A percentile compares a stretch with the other conserved stretches of the same genome.
Conservation (phyloP, 2,797 vertebrate genomes). For the Pteronotus mesoamericanus region DNA sequence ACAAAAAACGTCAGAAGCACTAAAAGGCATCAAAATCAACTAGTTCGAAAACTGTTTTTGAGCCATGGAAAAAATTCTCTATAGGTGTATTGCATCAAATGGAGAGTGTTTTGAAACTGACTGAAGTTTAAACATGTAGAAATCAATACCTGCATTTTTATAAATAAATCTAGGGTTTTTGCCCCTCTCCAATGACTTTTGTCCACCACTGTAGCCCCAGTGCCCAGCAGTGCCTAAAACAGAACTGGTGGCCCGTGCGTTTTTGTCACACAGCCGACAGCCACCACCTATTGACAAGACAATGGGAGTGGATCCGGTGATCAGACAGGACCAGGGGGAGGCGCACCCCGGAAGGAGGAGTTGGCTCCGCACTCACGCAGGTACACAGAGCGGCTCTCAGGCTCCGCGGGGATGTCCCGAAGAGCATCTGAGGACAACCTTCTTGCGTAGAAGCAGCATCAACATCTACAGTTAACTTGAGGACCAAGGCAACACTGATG, state of each 20-base stretch:
- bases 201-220: accelerated
- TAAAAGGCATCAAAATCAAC: no score
- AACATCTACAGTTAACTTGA: not conserved
- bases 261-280: accelerated
- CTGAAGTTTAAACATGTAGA: no score
- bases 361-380: not conserved
- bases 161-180: no score
- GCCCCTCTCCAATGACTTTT: accelerated
- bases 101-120: no score
- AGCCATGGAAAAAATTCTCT: no score
- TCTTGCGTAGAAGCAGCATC: accelerated
- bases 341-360: accelerated
- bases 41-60: no score
- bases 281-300: accelerated
- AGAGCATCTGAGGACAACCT: not conserved
- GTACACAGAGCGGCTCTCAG: not conserved
- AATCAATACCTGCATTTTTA: no score
- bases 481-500: accelerated
- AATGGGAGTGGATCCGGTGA: accelerated
- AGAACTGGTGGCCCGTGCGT: accelerated
- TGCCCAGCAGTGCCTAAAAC: accelerated
- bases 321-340: not conserved
- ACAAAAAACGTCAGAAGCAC: no score
- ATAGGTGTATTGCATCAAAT: no score
- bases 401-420: not conserved